phyloP scores from a whole-genome alignment of 1,140 invertebrate genomes.

The Ptiloglossa arizonensis region DNA sequence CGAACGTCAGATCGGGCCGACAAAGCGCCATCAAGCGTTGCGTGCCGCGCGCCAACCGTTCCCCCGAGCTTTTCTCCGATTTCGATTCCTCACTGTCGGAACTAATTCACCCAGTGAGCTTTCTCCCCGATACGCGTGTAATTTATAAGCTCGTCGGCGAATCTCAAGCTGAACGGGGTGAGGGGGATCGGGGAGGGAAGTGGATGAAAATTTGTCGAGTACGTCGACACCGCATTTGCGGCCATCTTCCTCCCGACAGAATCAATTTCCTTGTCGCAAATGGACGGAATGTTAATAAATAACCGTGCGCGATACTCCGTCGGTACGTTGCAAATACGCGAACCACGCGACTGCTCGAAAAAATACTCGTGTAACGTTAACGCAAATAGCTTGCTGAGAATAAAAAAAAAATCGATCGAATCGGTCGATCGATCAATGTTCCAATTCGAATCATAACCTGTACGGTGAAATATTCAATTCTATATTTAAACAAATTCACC shows the following conservation, averaged over 20 bases:
- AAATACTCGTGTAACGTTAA: too few species aligned
- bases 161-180: neutral
- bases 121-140: neutral
- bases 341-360: too few species aligned
- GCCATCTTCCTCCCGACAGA: neutral
- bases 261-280: too few species aligned
- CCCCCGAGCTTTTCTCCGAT: slow-evolving; percentile 7
- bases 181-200: neutral
- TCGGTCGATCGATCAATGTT: too few species aligned
- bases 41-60: neutral
- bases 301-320: neutral
- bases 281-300: too few species aligned
- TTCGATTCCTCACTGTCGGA: slow-evolving; percentile 6
- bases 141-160: slow-evolving; percentile 9
- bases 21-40: neutral
- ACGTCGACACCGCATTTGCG: neutral
- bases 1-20: slow-evolving; percentile 9
- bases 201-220: neutral
- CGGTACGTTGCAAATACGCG: too few species aligned
- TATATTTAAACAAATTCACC: too few species aligned
- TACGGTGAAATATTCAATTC: too few species aligned
- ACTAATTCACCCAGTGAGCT: slow-evolving; percentile 15
- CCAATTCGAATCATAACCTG: too few species aligned
- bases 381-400: too few species aligned
- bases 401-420: too few species aligned